A percentile compares a stretch with the other conserved stretches of the same genome.
These are phyloP conservation scores for Linnaemya vulpina DNA, from an alignment of 2,888 invertebrate genomes.

Conservation along the genomic window DNA sequence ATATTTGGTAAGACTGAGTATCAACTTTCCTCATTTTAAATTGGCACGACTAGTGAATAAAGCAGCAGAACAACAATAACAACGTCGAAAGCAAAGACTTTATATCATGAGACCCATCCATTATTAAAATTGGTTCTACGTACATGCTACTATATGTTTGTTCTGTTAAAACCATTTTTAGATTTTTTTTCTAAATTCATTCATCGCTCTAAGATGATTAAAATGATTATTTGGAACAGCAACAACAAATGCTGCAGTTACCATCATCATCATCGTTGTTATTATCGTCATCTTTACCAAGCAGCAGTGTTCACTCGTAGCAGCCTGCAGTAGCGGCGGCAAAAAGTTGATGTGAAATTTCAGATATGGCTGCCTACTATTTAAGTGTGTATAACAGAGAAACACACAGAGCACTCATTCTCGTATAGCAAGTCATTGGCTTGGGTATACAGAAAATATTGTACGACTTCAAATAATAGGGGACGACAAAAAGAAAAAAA, in stretches of 20 bases:
- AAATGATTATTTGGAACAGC: conserved; percentile 57
- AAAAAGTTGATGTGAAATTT: conserved; percentile 67
- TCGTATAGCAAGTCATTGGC: conserved; percentile 64
- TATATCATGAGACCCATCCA: conserved; percentile 65
- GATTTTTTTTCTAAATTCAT: conserved; percentile 44
- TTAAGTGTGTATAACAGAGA: conserved; percentile 63
- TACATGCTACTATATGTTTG: conserved; percentile 11
- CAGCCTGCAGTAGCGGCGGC: conserved; percentile 36
- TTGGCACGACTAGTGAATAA: conserved; percentile 52
- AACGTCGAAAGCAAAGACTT: conserved; percentile 9
- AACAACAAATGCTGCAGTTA: conserved; percentile 19
- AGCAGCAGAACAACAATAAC: conserved; percentile 14
- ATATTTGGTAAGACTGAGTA: conserved; percentile 34
- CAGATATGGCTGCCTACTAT: conserved; percentile 64
- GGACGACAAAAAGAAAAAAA: conserved; percentile 28
- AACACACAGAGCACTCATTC: conserved; percentile 53
- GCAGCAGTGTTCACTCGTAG: conserved; percentile 26
- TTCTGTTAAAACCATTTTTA: conserved; percentile 60
- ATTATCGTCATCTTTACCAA: conserved; percentile 39
- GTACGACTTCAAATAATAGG: conserved; percentile 61
- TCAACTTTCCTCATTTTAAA: conserved; percentile 49
- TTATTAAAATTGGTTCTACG: conserved; percentile 55
- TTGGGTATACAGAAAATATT: conserved; percentile 70
- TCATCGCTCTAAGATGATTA: conserved; percentile 54
- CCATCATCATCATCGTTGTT: conserved; percentile 20